These are phyloP conservation scores for Hyperoodon ampullatus DNA, from an alignment of 2,113 vertebrate species.

Conservation along the genomic window DNA sequence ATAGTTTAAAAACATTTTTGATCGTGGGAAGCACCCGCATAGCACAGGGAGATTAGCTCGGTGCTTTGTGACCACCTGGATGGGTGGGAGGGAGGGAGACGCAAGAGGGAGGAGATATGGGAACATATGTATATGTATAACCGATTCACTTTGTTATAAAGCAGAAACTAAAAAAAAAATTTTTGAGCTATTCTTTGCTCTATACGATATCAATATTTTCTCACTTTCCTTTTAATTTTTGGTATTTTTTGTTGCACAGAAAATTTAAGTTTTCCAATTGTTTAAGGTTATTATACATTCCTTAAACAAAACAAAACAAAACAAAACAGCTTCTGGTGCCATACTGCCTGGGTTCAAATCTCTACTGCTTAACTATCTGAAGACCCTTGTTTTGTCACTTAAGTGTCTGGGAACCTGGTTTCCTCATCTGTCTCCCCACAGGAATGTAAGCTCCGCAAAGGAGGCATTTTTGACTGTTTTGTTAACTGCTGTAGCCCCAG, in stretches of 20 bases:
- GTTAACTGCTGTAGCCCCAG: background rate
- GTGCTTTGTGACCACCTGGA: no score
- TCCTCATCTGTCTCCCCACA: background rate
- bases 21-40: background rate
- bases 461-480: background rate
- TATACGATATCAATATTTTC: background rate
- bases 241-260: background rate
- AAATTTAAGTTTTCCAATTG: background rate
- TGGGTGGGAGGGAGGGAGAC: no score
- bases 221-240: slow-evolving; percentile 2
- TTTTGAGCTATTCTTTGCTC: background rate
- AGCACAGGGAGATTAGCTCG: no score
- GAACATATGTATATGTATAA: no score
- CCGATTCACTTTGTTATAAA: no score
- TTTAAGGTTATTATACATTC: background rate
- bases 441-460: background rate
- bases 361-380: background rate
- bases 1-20: background rate
- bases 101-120: no score
- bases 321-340: background rate
- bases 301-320: background rate
- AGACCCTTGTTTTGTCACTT: background rate
- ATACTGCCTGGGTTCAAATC: background rate
- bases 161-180: no score
- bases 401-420: background rate